Evolutionary conservation across 2,888 invertebrate species (phyloP), one percentile per base, ranked within the genome.

Genomic region (Synergus japonicus): DNA sequence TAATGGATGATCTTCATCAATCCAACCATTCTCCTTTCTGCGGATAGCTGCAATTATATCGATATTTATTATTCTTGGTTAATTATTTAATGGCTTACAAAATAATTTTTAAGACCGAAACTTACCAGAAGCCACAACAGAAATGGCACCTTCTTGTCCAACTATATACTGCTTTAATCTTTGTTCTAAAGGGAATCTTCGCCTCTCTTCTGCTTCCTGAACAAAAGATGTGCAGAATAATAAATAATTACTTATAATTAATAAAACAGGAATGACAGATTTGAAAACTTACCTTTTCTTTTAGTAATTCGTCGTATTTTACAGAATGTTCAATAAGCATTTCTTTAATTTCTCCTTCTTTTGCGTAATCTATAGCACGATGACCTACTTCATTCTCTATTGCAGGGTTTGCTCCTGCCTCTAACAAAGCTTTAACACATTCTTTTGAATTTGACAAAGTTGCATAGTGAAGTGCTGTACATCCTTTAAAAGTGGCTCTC

Each of bases 21-120:
- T 95, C 97, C 97, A 98, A 46, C 98, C 98, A 93, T 97, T 98
- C 93, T 98, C 97, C 92, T 97, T 98, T 84, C 98, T 93, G 81
- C 98, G 93, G 78, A 98, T 96, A 67, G 97, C 97, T 94, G 88
- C 41, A 90, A 90, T 78, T 82, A 77, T 76, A 77, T 76, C 29
- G 22, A 77, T 77, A 58, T 58, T 46, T 54, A 63, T 60, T 41
- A 65, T 66, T 18, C 22, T 10, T 63, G 4, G 13, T 10, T 0
- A 63, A 29, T 37, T 69, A 22, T 9, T 12, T 44, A 49, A 77
- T 73, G 8, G 2, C 64, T 46, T 8, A 63, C 77, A 44, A 43
- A 29, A 78, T 22, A 63, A 44, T 73, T 67, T 60, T 60, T 13
- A 76, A 60, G 8, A 46, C 15, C 41, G 9, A 29, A 43, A 76